These are phyloP conservation scores for Pantherophis vulpinus DNA, from an alignment of 2,797 vertebrate genomes.

Conservation along the genomic window DNA sequence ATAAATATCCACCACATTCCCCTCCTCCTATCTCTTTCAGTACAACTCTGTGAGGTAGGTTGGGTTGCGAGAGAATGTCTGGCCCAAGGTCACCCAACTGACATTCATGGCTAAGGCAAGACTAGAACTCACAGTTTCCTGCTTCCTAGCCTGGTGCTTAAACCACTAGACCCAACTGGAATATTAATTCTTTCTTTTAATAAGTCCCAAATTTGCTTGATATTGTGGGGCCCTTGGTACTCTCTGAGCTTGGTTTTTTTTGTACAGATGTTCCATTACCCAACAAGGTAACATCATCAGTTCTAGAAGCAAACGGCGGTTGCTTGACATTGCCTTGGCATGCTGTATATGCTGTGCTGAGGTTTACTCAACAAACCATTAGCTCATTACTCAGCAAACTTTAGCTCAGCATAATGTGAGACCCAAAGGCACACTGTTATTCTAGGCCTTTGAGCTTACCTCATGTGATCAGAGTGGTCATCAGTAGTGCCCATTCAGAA, in stretches of 20 bases:
- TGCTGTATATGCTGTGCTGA: neutral
- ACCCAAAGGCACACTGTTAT: neutral
- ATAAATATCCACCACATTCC: neutral
- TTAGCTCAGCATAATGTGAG: neutral
- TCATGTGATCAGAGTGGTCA: neutral
- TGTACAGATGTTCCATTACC: neutral
- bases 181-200: too few species aligned
- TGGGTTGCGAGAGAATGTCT: neutral
- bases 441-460: neutral
- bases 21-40: neutral
- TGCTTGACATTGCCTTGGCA: neutral
- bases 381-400: neutral
- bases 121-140: neutral
- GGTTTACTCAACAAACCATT: neutral
- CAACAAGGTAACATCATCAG: neutral
- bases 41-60: neutral
- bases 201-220: too few species aligned
- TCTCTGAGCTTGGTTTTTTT: neutral
- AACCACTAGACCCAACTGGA: too few species aligned
- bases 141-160: too few species aligned
- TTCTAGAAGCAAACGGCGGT: neutral
- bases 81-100: neutral
- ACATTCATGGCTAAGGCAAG: neutral
- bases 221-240: neutral
- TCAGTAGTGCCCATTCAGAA: conserved; percentile 12